These are phyloP conservation scores for Agonopterix subpropinquella DNA, from an alignment of 2,888 invertebrate species.

Conservation along the genomic window DNA sequence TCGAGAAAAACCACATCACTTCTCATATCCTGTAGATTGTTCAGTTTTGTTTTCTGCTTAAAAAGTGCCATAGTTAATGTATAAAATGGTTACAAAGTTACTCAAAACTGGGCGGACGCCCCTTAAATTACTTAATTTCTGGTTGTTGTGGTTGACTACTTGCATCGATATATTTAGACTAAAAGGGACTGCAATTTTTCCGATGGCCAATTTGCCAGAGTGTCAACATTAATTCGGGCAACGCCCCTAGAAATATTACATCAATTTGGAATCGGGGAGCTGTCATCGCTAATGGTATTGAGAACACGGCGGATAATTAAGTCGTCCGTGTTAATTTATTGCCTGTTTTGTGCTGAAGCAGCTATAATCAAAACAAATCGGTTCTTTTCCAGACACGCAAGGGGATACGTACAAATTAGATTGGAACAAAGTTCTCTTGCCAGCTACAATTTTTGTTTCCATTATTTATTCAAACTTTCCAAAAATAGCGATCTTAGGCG, in stretches of 20 bases:
- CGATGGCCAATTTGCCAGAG: slow-evolving; percentile 26
- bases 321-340: slow-evolving; percentile 67
- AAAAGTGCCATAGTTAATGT: no score
- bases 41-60: no score
- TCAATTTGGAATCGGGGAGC: slow-evolving; percentile 53
- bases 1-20: no score
- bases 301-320: slow-evolving; percentile 61
- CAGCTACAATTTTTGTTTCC: neutral
- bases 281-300: slow-evolving; percentile 72
- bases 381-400: slow-evolving; percentile 58
- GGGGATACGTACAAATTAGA: slow-evolving; percentile 60
- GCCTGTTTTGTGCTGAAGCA: slow-evolving; percentile 59
- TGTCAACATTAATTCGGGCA: slow-evolving; percentile 37
- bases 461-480: no score
- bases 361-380: slow-evolving; percentile 72
- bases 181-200: slow-evolving; percentile 6
- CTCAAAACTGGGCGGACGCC: no score
- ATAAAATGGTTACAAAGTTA: no score
- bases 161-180: neutral
- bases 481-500: no score
- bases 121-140: no score
- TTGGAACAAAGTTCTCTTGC: slow-evolving; percentile 27
- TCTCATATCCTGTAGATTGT: no score
- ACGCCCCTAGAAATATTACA: slow-evolving; percentile 51
- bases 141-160: no score